Percentiles rank a stretch among this genome's conserved stretches.
Conservation (phyloP, 2,797 vertebrate genomes). For the Sternotherus odoratus region DNA sequence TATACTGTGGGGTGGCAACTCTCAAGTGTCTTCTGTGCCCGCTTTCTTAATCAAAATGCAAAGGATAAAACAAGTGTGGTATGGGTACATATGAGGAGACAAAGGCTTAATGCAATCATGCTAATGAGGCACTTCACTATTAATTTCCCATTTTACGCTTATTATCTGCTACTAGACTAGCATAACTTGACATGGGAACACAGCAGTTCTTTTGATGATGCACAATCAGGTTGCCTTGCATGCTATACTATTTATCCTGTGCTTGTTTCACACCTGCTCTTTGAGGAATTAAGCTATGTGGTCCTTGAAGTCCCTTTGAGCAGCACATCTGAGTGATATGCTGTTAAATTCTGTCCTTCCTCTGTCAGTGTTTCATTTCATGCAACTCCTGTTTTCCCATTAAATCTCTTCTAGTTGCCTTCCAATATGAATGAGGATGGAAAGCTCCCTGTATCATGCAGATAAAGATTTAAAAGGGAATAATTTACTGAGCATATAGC, state of each 20-base stretch:
- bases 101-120: not conserved
- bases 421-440: not conserved
- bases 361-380: not conserved
- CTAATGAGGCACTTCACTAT: not conserved
- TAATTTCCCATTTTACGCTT: not conserved
- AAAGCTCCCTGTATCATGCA: fast-evolving
- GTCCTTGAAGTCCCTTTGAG: not conserved
- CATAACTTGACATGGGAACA: no score
- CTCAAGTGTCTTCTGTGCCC: not conserved
- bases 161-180: not conserved
- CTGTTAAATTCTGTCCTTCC: not conserved
- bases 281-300: not conserved
- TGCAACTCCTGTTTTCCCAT: not conserved
- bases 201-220: not conserved
- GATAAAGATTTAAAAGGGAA: not conserved
- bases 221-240: not conserved
- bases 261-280: not conserved
- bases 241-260: not conserved
- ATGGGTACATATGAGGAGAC: fast-evolving
- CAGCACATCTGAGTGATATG: not conserved
- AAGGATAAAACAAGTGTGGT: not conserved
- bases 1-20: not conserved
- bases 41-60: not conserved
- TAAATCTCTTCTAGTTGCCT: not conserved
- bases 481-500: not conserved